Percentiles rank a stretch among this genome's conserved stretches.
Evolutionary conservation across 1,140 invertebrate species (phyloP).

Genomic region (Drosophila kanapiae): DNA sequence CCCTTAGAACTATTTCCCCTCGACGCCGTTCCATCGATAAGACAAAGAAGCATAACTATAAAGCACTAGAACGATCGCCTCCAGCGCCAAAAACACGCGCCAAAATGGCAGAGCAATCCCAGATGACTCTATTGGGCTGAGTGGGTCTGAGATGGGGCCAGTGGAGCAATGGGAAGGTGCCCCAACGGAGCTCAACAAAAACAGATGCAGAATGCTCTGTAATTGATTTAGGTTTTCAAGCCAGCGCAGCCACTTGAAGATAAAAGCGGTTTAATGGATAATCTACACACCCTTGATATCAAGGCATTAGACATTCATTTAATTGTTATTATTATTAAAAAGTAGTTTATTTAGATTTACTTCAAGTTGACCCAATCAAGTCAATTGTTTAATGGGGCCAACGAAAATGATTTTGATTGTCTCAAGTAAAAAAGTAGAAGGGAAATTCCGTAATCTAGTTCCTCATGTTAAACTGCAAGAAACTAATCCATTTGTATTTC

Average conservation of each 20-base stretch:
- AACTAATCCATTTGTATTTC: conserved; percentile 9
- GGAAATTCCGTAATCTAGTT: conserved; percentile 1
- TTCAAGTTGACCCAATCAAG: conserved; percentile 53
- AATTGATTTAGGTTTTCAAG: conserved; percentile 13
- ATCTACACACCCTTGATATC: too few species aligned
- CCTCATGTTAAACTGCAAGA: background rate
- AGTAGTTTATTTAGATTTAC: background rate
- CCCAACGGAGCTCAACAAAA: background rate
- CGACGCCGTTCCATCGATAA: conserved; percentile 42
- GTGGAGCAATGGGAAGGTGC: background rate
- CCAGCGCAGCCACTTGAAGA: conserved; percentile 16
- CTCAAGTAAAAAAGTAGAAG: conserved; percentile 15
- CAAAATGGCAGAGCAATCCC: conserved; percentile 44
- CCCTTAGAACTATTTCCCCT: conserved; percentile 24
- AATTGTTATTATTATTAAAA: background rate
- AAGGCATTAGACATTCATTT: background rate
- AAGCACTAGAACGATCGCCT: conserved; percentile 37
- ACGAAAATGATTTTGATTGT: conserved; percentile 28
- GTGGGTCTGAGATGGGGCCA: conserved; percentile 5
- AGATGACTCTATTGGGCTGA: conserved; percentile 50
- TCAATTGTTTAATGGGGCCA: conserved; percentile 31
- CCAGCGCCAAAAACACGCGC: conserved; percentile 49
- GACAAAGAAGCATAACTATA: conserved; percentile 58
- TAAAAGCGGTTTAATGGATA: conserved; percentile 1
- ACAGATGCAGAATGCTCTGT: background rate